Evolutionary conservation across 2,113 vertebrate species (phyloP), one percentile per base, ranked within the genome.

Genomic region (Xiphophorus couchianus): DNA sequence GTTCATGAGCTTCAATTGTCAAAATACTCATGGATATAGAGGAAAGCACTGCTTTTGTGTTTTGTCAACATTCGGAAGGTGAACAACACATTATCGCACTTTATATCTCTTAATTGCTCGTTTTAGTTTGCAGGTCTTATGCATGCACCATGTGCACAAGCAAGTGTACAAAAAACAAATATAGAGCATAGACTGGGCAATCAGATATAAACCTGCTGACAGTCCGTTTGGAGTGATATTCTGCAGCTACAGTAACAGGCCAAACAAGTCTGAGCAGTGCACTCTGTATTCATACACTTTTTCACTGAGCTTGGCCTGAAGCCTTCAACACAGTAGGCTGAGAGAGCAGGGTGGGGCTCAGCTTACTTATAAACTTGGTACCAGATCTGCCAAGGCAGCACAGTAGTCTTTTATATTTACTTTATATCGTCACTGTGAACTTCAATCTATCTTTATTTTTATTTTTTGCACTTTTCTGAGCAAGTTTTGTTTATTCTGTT

Each of bases 221-320:
- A 83, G 73, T 60, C 77, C 58, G n/a, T 81, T 78, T 74, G 51
- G 67, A 78, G 61, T 75, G 83, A 91, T 84, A 84, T 71, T 84
- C 78, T 85, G 37, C 78, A 85, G 79, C 88, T 86, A 83, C 82
- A 76, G 37, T 88, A 82, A 87, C 87, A 87, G 84, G 87, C 73
- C 76, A 77, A 94, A 93, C 95, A 95, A 94, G 96, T 94, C 94
- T 85, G 93, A 91, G 93, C 96, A 95, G 91, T 92, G 83, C 35
- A 25, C 44, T 39, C 31, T 78, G 88, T 82, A 58, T 92, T 48
- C 19, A 92, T 86, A 89, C 22, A 82, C 78, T 77, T 89, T 89
- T 89, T 93, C 91, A 88, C 89, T 89, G 87, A 92, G 73, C 81
- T 64, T 88, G 4, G 93, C 95, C 94, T n/a, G 0, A 84, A 94